Evolutionary conservation across 2,888 invertebrate species (phyloP).

Genomic region (Masnerella sp.): DNA sequence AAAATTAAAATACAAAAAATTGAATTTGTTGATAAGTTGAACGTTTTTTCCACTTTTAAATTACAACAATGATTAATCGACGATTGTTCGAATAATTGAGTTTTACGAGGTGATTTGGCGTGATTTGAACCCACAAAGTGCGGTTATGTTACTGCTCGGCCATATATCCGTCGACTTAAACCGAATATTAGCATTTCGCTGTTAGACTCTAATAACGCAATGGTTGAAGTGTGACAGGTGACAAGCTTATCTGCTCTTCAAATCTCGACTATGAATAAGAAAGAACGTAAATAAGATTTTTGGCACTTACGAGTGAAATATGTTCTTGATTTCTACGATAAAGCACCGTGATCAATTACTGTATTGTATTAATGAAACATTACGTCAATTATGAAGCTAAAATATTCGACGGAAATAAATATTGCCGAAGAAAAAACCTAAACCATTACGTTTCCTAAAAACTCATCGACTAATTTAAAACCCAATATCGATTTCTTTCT

Average conservation of each 20-base stretch:
- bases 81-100: conserved; percentile 25
- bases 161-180: conserved; percentile 35
- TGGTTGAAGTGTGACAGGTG: conserved; percentile 54
- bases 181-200: conserved; percentile 50
- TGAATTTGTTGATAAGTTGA: too few species aligned
- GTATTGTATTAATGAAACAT: conserved; percentile 8
- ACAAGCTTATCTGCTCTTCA: conserved; percentile 47
- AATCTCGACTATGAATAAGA: conserved; percentile 44
- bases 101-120: conserved; percentile 35
- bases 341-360: conserved; percentile 30
- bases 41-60: too few species aligned
- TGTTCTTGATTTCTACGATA: conserved; percentile 35
- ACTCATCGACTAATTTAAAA: too few species aligned
- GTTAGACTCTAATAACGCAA: conserved; percentile 48
- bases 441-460: too few species aligned
- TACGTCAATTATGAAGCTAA: conserved; percentile 17
- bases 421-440: too few species aligned
- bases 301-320: conserved; percentile 46
- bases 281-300: conserved; percentile 47
- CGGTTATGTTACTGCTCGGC: conserved; percentile 23
- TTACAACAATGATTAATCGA: too few species aligned
- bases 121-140: conserved; percentile 18
- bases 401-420: too few species aligned
- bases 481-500: not conserved
- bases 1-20: too few species aligned